Base-by-base conservation (phyloP, 2,113 vertebrate genomes). In the Polypterus bichir region DNA sequence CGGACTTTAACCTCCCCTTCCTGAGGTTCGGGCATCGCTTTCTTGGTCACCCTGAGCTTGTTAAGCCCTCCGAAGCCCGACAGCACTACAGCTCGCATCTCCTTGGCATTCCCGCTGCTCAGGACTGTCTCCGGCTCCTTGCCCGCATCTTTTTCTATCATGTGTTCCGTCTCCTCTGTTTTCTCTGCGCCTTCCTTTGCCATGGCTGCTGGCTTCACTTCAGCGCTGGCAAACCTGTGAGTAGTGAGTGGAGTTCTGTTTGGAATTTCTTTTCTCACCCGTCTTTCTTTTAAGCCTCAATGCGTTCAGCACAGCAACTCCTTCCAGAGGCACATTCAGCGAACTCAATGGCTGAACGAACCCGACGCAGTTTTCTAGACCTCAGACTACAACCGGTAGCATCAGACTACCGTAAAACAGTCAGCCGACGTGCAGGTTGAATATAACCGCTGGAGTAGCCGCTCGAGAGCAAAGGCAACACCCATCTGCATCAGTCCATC, bases 1-100 rank as follows among this genome's bases (percentile, higher is more conserved):
- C 92, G 91, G 75, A 97, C 94, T 83, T 95, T 96, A 70, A 97
- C 84, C 79, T 98, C 93, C n/a, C 93, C 88, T 52, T 89, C 88
- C 77, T 85, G 91, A 0, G 92, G 90, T 78, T 97, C 94, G 7
- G 94, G 94, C 91, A 97, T 95, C 65, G 86, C 71, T 81, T 83
- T 94, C 80, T 85, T 84, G 78, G 80, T 78, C 27, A 97, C 90
- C 73, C 91, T 78, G 78, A 98, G 90, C 89, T 98, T 98, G 88
- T 89, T 97, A 47, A 98, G 86, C 59, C 93, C 94, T 45, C 94
- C 94, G 68, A 98, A 97, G 56, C 85, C 91, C 7, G 88, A 73
- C 70, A 98, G 79, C 49, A 97, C 72, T 76, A 98, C 94, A 46
- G 91, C 92, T 66, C 94, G 83, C 91, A 97, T 97, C 78, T 98